Conservation (phyloP, 2,113 vertebrate species). For the Amphiprion percula region DNA sequence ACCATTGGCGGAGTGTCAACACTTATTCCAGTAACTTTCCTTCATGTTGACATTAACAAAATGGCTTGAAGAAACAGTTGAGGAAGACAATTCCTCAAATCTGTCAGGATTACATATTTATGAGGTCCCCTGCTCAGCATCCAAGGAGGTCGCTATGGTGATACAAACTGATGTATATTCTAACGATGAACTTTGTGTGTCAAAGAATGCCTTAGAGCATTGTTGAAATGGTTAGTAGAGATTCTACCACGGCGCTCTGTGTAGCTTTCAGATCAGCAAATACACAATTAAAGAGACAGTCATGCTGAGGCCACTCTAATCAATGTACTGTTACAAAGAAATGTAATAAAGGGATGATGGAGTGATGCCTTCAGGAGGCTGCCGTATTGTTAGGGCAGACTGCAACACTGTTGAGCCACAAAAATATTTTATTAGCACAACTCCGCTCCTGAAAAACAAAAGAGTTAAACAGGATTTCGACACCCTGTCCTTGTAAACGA, state of each 20-base stretch:
- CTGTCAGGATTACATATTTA: slow-evolving; percentile 85
- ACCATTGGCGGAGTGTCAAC: slow-evolving; percentile 77
- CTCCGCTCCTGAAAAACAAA: slow-evolving; percentile 47
- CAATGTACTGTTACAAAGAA: slow-evolving; percentile 75
- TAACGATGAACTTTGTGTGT: slow-evolving; percentile 79
- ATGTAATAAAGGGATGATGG: slow-evolving; percentile 79
- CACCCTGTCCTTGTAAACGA: slow-evolving; percentile 55
- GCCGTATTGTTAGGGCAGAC: slow-evolving; percentile 66
- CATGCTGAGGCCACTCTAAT: slow-evolving; percentile 76
- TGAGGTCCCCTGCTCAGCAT: slow-evolving; percentile 79
- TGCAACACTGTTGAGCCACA: slow-evolving; percentile 65
- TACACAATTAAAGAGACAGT: slow-evolving; percentile 81
- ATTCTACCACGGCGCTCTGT: slow-evolving; percentile 46
- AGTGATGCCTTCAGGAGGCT: slow-evolving; percentile 75
- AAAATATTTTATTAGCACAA: slow-evolving; percentile 69
- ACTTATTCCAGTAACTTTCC: slow-evolving; percentile 80
- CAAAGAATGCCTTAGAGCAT: slow-evolving; percentile 70
- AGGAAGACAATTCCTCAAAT: slow-evolving; percentile 83
- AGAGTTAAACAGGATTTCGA: slow-evolving; percentile 38
- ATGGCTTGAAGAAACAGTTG: slow-evolving; percentile 79
- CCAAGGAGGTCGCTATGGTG: slow-evolving; percentile 82
- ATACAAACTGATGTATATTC: slow-evolving; percentile 83
- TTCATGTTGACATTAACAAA: slow-evolving; percentile 85
- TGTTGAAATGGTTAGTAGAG: slow-evolving; percentile 73
- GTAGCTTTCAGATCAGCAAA: slow-evolving; percentile 73